Evolutionary conservation across 2,797 vertebrate genomes (phyloP).

Genomic region (Gorsachius magnificus): DNA sequence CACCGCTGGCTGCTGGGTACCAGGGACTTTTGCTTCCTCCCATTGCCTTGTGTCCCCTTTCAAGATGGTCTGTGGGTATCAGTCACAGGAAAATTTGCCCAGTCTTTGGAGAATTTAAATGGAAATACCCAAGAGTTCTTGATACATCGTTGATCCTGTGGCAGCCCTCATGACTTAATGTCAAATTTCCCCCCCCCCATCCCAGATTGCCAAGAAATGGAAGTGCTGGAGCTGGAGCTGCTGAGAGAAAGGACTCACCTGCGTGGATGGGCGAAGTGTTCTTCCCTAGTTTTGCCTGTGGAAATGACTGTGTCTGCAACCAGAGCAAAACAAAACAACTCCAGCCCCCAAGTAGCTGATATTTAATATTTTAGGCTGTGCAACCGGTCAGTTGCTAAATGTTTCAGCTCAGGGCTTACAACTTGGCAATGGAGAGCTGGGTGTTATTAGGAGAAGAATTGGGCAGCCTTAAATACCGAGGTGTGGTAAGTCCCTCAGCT

Average conservation of each 20-base stretch:
- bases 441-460: background rate
- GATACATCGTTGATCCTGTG: background rate
- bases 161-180: background rate
- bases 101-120: background rate
- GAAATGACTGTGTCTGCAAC: background rate
- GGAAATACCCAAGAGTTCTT: background rate
- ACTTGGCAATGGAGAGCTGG: background rate
- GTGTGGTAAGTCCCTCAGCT: background rate
- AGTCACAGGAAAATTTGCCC: background rate
- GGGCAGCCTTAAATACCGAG: background rate
- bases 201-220: background rate
- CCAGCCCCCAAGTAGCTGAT: background rate
- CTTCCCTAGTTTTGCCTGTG: background rate
- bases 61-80: background rate
- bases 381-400: background rate
- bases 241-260: background rate
- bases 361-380: background rate
- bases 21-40: background rate
- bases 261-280: background rate
- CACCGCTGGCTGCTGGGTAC: accelerated
- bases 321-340: background rate
- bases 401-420: background rate
- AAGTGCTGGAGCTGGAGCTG: background rate
- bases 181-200: background rate
- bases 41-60: background rate